These are phyloP conservation scores for Chinchilla lanigera DNA, from an alignment of 2,113 vertebrate species.

Conservation along the genomic window DNA sequence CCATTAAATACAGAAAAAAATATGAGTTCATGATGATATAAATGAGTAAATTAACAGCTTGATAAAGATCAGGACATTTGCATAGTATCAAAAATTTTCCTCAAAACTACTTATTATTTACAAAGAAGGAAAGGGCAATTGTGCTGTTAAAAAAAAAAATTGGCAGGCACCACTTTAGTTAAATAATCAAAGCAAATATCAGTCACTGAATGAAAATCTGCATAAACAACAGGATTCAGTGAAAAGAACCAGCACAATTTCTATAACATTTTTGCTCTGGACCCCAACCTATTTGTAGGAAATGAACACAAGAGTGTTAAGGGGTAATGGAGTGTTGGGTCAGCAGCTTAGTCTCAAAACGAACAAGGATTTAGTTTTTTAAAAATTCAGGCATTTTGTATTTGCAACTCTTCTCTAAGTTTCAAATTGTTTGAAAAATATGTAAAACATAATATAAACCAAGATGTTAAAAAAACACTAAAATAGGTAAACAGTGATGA, in stretches of 20 bases:
- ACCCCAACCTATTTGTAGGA: neutral
- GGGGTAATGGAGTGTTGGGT: rapidly evolving
- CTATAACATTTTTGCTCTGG: neutral
- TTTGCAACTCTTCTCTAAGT: neutral
- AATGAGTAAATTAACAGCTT: neutral
- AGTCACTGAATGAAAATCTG: neutral
- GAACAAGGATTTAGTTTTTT: neutral
- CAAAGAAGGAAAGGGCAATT: neutral
- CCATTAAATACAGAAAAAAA: too few relatives aligned
- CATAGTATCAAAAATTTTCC: neutral
- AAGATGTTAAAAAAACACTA: neutral
- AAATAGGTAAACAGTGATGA: neutral
- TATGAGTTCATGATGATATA: neutral
- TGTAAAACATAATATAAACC: neutral
- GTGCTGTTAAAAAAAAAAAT: neutral
- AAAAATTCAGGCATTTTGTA: neutral
- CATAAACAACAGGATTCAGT: neutral
- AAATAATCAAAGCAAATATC: neutral
- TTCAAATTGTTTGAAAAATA: neutral
- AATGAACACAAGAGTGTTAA: rapidly evolving
- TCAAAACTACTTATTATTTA: neutral
- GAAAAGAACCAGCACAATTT: neutral
- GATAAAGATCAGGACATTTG: neutral
- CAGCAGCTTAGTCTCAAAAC: neutral
- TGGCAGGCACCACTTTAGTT: neutral